These are phyloP conservation scores for Ceratoteleas bidentatus DNA, from an alignment of 1,140 invertebrate genomes.

Conservation along the genomic window DNA sequence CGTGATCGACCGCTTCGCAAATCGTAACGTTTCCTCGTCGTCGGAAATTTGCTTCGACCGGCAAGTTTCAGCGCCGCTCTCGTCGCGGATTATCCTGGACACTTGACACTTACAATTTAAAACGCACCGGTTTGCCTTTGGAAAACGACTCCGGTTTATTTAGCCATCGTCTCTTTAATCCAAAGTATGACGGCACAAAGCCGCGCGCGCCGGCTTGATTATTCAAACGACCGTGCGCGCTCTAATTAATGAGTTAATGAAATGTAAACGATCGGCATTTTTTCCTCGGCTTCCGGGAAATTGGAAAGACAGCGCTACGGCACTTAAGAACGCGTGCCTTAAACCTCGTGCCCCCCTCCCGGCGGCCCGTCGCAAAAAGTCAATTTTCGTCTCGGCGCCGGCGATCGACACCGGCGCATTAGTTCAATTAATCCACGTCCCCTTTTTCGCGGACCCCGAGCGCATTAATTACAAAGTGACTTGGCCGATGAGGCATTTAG, in stretches of 20 bases:
- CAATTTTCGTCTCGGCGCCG: slow-evolving; percentile 60
- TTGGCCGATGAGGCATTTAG: slow-evolving; percentile 59
- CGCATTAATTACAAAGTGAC: slow-evolving; percentile 64
- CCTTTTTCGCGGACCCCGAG: slow-evolving; percentile 45
- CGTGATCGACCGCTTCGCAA: too few species aligned
- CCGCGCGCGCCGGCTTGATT: slow-evolving; percentile 48
- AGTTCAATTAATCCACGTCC: slow-evolving; percentile 68
- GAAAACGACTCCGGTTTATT: slow-evolving; percentile 27
- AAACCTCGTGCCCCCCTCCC: too few species aligned
- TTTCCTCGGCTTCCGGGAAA: slow-evolving; percentile 49
- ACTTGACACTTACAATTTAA: too few species aligned
- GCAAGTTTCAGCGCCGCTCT: too few species aligned
- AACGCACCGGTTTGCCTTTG: neutral
- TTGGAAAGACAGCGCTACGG: slow-evolving; percentile 41
- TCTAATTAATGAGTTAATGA: slow-evolving; percentile 64
- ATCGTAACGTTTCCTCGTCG: too few species aligned
- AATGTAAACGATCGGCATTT: slow-evolving; percentile 64
- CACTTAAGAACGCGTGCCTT: slow-evolving; percentile 59
- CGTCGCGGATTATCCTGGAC: too few species aligned
- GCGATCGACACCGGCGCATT: slow-evolving; percentile 66
- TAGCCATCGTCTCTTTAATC: slow-evolving; percentile 30
- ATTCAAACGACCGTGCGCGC: slow-evolving; percentile 51
- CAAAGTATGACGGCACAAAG: slow-evolving; percentile 45
- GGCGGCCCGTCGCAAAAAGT: slow-evolving; percentile 49
- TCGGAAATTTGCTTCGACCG: too few species aligned